A percentile compares a stretch with the other conserved stretches of the same genome.
phyloP scores from a whole-genome alignment of 2,113 vertebrate genomes.

The Macrotis lagotis region DNA sequence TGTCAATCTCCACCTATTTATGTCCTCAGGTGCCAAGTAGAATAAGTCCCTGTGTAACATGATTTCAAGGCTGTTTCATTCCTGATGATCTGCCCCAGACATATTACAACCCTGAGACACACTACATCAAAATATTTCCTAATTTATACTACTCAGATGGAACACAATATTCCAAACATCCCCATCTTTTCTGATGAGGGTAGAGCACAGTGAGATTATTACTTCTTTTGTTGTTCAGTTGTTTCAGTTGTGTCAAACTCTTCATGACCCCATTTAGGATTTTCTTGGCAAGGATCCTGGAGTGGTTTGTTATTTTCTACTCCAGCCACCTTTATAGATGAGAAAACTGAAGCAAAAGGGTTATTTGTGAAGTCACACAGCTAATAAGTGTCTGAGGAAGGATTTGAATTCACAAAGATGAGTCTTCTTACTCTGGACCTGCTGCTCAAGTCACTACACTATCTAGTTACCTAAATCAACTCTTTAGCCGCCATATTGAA shows the following conservation, averaged over 20 bases:
- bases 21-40: background rate
- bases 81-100: background rate
- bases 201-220: background rate
- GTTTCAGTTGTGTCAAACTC: background rate
- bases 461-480: background rate
- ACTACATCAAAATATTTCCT: background rate
- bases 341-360: background rate
- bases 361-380: background rate
- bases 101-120: too few species aligned
- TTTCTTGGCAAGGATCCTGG: background rate
- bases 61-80: background rate
- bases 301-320: background rate
- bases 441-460: background rate
- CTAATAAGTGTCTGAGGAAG: background rate
- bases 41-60: background rate
- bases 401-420: background rate
- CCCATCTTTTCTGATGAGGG: background rate
- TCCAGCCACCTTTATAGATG: background rate
- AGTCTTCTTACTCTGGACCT: background rate
- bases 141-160: background rate
- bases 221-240: background rate
- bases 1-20: background rate
- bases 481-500: background rate
- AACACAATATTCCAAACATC: background rate
- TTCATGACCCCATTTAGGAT: background rate